Evolutionary conservation across 2,888 invertebrate genomes (phyloP), one percentile per base, ranked within the genome.

Genomic region (Mesorhabditis belari): DNA sequence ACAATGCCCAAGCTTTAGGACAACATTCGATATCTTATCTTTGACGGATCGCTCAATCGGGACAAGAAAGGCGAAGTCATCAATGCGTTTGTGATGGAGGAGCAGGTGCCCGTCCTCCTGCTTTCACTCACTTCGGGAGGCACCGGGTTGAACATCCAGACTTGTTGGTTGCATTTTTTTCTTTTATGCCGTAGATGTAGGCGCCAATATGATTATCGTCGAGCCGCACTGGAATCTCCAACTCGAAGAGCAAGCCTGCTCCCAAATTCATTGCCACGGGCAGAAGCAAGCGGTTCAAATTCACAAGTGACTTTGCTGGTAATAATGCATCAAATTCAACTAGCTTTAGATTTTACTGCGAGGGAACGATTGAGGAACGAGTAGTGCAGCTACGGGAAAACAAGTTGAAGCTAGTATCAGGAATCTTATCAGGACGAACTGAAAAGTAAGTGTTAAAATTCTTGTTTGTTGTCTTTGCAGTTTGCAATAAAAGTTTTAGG

Each of bases 211-310:
- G 54, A 86, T 94, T 28, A 84, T 96, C 29, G 82, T 92, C 24
- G 95, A 96, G 83, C 86, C 92, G 58, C 94, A 95, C 83, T 96
- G 94, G 84, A 96, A 95, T 86, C 95, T 95, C 0, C 93, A 94
- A 78, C 83, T 95, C 53, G 95, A 96, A 83, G 86, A 88, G 51
- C 95, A 95, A 82, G 95, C 94, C 0, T 91, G 90, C 83, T 95
- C 95, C 84, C 86, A 95, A 64, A 88, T 95, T 65, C 92, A 93
- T 83, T 76, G 94, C 64, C 88, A 94, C 66, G 94, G 94, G 0
- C 95, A 95, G 82, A 86, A 82, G 55, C 90, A 88, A 77, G 82
- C 87, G 72, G 92, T 93, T 0, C 85, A 86, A 73, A 87, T 94
- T 56, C 90, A 92, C 82, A 90, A 90, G 89, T 90, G 77, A 82